Evolutionary conservation across 2,113 vertebrate species (phyloP).

Genomic region (Phalacrocorax pelagicus): DNA sequence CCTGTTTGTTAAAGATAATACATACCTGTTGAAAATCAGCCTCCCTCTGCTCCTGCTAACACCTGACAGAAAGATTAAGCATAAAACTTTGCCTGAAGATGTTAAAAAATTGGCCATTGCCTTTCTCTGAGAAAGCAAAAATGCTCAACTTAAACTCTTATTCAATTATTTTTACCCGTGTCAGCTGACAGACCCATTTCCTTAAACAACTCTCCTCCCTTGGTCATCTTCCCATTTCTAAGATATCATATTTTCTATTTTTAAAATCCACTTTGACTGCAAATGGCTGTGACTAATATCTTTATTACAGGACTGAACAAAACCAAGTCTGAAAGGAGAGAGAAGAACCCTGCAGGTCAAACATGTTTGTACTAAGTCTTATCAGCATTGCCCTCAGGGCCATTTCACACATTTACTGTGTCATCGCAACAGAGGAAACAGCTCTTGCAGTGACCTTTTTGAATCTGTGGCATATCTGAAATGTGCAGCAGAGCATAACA

Average conservation of each 20-base stretch:
- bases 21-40: not conserved
- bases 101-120: not conserved
- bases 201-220: not conserved
- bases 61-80: not conserved
- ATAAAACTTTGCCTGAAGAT: not conserved
- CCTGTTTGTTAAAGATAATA: not conserved
- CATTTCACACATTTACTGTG: not conserved
- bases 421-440: not conserved
- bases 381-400: not conserved
- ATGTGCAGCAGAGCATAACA: not conserved
- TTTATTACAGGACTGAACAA: not conserved
- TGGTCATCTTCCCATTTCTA: not conserved
- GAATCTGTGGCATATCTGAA: not conserved
- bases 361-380: not conserved
- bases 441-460: constrained; percentile 19
- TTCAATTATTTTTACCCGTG: not conserved
- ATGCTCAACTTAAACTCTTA: not conserved
- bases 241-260: not conserved
- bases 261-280: not conserved
- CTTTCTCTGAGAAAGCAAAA: not conserved
- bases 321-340: not conserved
- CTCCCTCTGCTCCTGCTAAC: not conserved
- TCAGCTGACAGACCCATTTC: not conserved
- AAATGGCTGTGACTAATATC: not conserved
- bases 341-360: not conserved